Conservation (phyloP, 1,140 invertebrate genomes). For the Drosophila nasuta region DNA sequence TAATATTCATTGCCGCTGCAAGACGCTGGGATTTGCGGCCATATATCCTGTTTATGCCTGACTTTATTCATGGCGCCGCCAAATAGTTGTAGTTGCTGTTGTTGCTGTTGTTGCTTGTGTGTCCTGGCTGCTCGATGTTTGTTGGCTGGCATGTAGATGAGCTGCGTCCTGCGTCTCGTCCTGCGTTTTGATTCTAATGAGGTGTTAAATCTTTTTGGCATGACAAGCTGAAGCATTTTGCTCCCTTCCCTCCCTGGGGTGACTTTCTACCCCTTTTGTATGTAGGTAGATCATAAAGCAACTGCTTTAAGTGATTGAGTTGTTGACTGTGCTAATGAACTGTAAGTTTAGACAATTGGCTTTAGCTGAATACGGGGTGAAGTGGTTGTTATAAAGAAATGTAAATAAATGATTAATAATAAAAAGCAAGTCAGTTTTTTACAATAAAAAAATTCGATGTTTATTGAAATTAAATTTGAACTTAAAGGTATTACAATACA, state of each 20-base stretch:
- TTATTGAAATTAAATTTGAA: too few relatives aligned
- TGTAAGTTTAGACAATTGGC: not conserved
- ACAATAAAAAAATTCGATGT: too few relatives aligned
- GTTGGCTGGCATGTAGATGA: conserved; percentile 13
- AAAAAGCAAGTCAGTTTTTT: too few relatives aligned
- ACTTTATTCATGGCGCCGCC: conserved; percentile 61
- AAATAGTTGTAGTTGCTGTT: conserved; percentile 22
- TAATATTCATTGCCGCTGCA: conserved; percentile 81
- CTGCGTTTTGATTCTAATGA: conserved; percentile 65
- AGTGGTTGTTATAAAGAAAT: not conserved
- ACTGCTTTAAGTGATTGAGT: conserved; percentile 16
- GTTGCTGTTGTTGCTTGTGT: conserved; percentile 14
- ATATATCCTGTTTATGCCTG: conserved; percentile 72
- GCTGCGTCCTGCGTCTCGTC: conserved; percentile 6
- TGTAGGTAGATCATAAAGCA: conserved; percentile 6
- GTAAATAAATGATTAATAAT: not conserved
- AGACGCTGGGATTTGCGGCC: conserved; percentile 71
- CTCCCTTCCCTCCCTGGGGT: conserved; percentile 3
- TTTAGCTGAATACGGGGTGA: not conserved
- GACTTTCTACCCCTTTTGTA: not conserved
- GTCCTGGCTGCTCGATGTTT: not conserved
- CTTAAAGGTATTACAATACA: too few relatives aligned
- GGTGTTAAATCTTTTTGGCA: conserved; percentile 60
- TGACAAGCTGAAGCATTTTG: conserved; percentile 14
- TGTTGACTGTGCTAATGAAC: conserved; percentile 6